Conservation (phyloP, 1,140 invertebrate species). For the Drosophila lini region DNA sequence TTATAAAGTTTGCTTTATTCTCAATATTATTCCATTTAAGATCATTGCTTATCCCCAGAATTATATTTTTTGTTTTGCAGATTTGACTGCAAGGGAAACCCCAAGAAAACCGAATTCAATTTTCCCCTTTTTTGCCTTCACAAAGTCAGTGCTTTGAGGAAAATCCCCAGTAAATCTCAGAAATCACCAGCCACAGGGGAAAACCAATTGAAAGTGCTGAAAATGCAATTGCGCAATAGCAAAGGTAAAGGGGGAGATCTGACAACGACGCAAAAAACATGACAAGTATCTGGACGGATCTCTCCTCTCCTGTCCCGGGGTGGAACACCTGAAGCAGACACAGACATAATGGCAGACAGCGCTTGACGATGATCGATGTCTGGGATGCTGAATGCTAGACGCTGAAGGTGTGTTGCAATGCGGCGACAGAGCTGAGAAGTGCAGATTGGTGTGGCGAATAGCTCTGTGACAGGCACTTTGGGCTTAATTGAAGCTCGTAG, state of each 20-base stretch:
- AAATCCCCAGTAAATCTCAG: constrained; percentile 24
- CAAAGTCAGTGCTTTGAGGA: not conserved
- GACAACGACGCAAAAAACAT: constrained; percentile 53
- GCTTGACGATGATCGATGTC: constrained; percentile 74
- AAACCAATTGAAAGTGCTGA: constrained; percentile 24
- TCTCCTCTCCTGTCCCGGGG: constrained; percentile 1
- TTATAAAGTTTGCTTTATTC: too few species aligned
- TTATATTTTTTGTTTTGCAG: too few species aligned
- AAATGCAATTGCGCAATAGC: constrained; percentile 49
- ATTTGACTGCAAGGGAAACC: too few species aligned
- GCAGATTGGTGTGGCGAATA: constrained; percentile 9
- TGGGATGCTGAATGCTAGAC: constrained; percentile 19
- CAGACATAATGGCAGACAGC: constrained; percentile 29
- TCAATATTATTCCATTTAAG: too few species aligned
- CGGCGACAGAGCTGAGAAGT: not conserved
- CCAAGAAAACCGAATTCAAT: too few species aligned
- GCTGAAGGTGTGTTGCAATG: constrained; percentile 34
- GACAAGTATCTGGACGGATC: constrained; percentile 49
- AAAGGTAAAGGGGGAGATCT: constrained; percentile 3
- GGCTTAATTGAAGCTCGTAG: constrained; percentile 47
- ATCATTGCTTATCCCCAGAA: accelerated
- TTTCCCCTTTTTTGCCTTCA: not conserved
- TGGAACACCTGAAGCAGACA: constrained; percentile 58
- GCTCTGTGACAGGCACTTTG: constrained; percentile 28
- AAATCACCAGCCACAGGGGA: constrained; percentile 20